A percentile compares a stretch with the other conserved stretches of the same genome.
Evolutionary conservation across 2,113 vertebrate genomes (phyloP).

Genomic region (Pavo muticus): DNA sequence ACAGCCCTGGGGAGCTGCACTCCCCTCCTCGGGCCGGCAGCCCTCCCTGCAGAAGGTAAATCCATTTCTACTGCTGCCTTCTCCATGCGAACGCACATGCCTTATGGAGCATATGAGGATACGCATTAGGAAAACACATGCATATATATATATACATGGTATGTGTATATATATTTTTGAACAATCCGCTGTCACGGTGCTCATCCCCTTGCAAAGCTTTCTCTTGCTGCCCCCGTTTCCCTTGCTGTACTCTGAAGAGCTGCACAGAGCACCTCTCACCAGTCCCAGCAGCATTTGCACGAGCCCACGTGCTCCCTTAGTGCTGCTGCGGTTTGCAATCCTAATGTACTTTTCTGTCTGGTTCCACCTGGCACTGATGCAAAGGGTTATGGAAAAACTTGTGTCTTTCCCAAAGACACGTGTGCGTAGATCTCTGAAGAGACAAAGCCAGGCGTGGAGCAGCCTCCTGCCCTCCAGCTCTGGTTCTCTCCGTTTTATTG

Average conservation of each 20-base stretch:
- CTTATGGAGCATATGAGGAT: neutral
- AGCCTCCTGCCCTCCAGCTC: neutral
- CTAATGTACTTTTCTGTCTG: neutral
- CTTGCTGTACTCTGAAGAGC: neutral
- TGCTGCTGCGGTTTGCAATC: neutral
- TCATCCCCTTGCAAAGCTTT: neutral
- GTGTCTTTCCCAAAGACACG: accelerated
- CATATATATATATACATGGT: neutral
- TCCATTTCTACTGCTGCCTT: neutral
- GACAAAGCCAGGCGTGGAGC: neutral
- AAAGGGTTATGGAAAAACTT: neutral
- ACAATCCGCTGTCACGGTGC: neutral
- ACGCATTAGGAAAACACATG: neutral
- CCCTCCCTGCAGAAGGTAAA: neutral
- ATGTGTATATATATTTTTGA: neutral
- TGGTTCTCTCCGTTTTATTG: neutral
- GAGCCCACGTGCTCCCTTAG: accelerated
- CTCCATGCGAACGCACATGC: neutral
- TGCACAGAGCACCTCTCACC: neutral
- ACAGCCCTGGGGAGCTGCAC: neutral
- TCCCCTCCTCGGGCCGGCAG: neutral
- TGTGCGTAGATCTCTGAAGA: neutral
- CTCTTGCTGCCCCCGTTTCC: neutral
- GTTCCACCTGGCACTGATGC: neutral
- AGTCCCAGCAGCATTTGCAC: neutral